phyloP scores from a whole-genome alignment of 2,113 vertebrate genomes.

The Podocnemis expansa region DNA sequence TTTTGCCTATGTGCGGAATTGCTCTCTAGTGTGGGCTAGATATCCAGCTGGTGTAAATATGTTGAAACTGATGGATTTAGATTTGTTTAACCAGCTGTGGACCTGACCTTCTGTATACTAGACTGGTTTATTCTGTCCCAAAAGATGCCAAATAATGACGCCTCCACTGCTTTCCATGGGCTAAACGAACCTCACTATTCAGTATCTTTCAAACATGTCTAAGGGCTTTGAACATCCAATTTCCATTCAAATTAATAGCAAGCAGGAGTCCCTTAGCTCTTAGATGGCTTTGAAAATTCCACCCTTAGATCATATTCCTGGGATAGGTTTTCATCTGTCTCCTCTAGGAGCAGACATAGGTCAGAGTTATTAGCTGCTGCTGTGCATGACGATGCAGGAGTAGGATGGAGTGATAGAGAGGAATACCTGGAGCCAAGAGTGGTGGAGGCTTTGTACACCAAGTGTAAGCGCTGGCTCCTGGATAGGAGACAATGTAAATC shows the following conservation, averaged over 20 bases:
- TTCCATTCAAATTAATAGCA: neutral
- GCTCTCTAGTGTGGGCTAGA: fast-evolving
- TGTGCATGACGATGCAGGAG: neutral
- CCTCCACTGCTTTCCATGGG: neutral
- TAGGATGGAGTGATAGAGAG: neutral
- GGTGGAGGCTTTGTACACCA: neutral
- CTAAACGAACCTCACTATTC: neutral
- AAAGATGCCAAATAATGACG: fast-evolving
- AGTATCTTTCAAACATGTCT: neutral
- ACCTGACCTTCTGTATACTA: neutral
- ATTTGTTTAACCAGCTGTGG: neutral
- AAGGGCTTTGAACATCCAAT: neutral
- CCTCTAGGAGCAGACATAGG: neutral
- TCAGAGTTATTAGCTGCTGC: neutral
- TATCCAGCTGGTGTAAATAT: neutral
- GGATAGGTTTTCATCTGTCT: neutral
- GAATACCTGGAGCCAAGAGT: neutral
- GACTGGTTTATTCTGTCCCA: fast-evolving
- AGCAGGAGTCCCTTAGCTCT: neutral
- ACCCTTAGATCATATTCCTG: neutral
- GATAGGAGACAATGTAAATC: constrained; percentile 55
- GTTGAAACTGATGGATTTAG: neutral
- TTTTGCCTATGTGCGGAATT: neutral
- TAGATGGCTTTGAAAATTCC: neutral
- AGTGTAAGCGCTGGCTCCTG: constrained; percentile 53